These are phyloP conservation scores for Plumapathes pennacea DNA, from an alignment of 92 coral and sea anemone species.

Conservation along the genomic window DNA sequence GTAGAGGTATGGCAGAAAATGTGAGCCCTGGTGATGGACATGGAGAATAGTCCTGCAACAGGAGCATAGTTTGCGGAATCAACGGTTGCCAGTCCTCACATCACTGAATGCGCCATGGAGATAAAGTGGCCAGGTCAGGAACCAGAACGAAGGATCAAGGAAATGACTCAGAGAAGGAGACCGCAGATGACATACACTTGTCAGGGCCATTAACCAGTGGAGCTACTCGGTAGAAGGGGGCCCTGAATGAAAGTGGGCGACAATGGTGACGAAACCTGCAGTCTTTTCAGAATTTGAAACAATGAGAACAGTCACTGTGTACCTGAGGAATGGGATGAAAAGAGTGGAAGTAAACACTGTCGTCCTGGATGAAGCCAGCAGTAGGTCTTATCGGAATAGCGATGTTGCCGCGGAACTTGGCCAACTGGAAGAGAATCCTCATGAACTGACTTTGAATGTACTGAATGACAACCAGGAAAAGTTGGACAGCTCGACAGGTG, in stretches of 20 bases:
- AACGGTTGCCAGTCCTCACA: constrained; percentile 23
- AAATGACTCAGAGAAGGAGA: neutral
- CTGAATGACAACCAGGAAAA: constrained; percentile 21
- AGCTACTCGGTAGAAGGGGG: neutral
- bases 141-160: neutral
- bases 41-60: constrained; percentile 18
- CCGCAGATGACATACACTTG: too few species aligned
- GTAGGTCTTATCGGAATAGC: neutral
- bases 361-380: too few species aligned
- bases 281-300: constrained; percentile 4
- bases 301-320: too few species aligned
- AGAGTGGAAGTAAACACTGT: too few species aligned
- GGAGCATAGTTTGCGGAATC: constrained; percentile 28
- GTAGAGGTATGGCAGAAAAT: too few species aligned
- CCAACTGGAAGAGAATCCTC: constrained; percentile 18
- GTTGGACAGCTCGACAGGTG: constrained; percentile 19
- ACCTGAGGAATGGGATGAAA: constrained; percentile 4
- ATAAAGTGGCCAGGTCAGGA: neutral
- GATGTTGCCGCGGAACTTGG: constrained; percentile 12
- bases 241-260: too few species aligned
- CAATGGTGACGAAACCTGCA: neutral
- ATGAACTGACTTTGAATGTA: constrained; percentile 11
- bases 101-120: constrained; percentile 25
- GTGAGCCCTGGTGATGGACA: too few species aligned
- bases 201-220: too few species aligned